Conservation (phyloP, 2,797 vertebrate species). For the Sarcophilus harrisii region DNA sequence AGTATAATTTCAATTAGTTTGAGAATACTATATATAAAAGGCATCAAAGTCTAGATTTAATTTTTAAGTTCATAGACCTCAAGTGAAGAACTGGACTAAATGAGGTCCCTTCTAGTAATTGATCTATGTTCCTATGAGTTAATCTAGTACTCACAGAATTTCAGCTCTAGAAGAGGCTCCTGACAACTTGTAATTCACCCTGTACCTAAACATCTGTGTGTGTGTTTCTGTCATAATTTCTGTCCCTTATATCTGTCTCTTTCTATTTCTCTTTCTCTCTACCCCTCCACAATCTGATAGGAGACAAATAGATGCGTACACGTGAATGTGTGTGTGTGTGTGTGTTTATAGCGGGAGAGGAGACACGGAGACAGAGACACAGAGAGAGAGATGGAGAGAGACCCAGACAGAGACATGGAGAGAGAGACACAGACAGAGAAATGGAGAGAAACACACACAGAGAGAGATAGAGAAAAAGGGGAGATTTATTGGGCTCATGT, state of each 20-base stretch:
- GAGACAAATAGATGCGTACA: no score
- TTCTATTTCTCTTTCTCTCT: background rate
- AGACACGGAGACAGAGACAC: no score
- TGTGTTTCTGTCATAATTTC: no score
- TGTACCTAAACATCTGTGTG: background rate
- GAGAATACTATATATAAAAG: no score
- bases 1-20: no score
- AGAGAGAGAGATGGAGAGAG: background rate
- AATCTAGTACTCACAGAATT: background rate
- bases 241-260: background rate
- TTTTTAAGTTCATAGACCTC: background rate
- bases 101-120: background rate
- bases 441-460: background rate
- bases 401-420: background rate
- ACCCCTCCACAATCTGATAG: background rate
- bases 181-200: background rate
- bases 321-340: background rate
- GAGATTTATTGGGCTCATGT: background rate
- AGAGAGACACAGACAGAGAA: background rate
- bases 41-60: background rate
- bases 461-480: background rate
- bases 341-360: background rate
- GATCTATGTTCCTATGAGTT: background rate
- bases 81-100: background rate
- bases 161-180: background rate